Conservation (phyloP, 2,113 vertebrate genomes). For the Leptobrachium leishanense region DNA sequence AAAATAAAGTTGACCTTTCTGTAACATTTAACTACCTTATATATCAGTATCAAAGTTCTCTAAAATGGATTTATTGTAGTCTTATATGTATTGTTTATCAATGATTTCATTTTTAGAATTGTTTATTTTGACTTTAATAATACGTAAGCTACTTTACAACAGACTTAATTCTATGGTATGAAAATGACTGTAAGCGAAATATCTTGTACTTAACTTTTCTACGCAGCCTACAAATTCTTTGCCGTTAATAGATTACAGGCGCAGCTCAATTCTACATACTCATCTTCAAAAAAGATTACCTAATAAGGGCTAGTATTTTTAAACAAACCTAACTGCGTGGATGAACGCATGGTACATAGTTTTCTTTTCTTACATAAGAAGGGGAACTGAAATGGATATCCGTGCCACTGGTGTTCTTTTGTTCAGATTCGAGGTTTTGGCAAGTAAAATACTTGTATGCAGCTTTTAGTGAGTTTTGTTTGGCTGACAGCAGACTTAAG, state of each 20-base stretch:
- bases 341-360: slow-evolving; percentile 51
- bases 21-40: too few relatives aligned
- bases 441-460: slow-evolving; percentile 32
- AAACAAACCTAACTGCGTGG: slow-evolving; percentile 56
- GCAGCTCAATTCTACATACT: slow-evolving; percentile 57
- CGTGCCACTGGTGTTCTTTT: slow-evolving; percentile 17
- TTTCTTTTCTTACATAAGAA: slow-evolving; percentile 54
- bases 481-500: slow-evolving; percentile 1
- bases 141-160: too few relatives aligned
- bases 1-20: too few relatives aligned
- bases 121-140: too few relatives aligned
- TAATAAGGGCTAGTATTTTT: slow-evolving; percentile 70
- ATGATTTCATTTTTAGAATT: too few relatives aligned
- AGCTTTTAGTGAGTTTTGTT: slow-evolving; percentile 1
- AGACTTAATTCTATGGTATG: too few relatives aligned
- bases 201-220: slow-evolving; percentile 64
- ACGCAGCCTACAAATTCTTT: slow-evolving; percentile 62
- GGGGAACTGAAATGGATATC: slow-evolving; percentile 46
- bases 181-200: slow-evolving; percentile 62
- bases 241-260: slow-evolving; percentile 67
- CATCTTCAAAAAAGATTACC: slow-evolving; percentile 68
- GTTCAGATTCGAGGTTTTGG: slow-evolving; percentile 24
- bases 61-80: too few relatives aligned
- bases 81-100: too few relatives aligned
- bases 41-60: too few relatives aligned